Percentiles rank a stretch among this genome's conserved stretches.
These are phyloP conservation scores for Tholera decimalis DNA, from an alignment of 2,888 invertebrate genomes.

Conservation along the genomic window DNA sequence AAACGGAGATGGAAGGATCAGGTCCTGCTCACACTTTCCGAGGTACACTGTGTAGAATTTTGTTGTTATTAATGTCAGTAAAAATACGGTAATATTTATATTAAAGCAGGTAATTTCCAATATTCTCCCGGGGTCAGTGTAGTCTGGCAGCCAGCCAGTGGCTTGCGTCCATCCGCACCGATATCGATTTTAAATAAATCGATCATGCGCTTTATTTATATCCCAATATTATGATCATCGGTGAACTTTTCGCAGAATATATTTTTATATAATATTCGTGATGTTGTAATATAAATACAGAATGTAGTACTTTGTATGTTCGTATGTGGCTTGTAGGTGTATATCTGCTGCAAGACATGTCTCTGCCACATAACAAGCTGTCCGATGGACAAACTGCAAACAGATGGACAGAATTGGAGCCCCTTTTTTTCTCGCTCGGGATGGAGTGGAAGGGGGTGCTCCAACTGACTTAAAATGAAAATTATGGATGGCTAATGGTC, in stretches of 20 bases:
- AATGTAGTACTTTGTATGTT: background rate
- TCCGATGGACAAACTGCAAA: no score
- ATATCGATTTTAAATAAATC: slow-evolving; percentile 63
- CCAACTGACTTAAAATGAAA: no score
- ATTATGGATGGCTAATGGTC: no score
- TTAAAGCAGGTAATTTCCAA: slow-evolving; percentile 33
- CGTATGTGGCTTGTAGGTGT: no score
- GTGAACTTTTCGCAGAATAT: slow-evolving; percentile 35
- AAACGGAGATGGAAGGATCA: no score
- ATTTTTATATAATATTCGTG: slow-evolving; percentile 29
- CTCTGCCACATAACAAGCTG: no score
- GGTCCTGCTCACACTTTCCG: no score
- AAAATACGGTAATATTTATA: slow-evolving; percentile 31
- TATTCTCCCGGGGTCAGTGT: slow-evolving; percentile 40
- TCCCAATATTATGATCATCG: slow-evolving; percentile 46
- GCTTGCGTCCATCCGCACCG: slow-evolving; percentile 30
- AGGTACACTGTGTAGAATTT: background rate
- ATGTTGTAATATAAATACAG: slow-evolving; percentile 29
- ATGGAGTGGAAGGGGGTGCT: no score
- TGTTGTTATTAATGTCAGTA: background rate
- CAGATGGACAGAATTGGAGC: no score
- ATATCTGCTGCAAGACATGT: no score
- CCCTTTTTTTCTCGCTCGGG: no score
- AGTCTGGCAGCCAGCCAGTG: slow-evolving; percentile 49
- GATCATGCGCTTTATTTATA: slow-evolving; percentile 61